Conservation (phyloP, 2,888 invertebrate species). For the Eupithecia tripunctaria region DNA sequence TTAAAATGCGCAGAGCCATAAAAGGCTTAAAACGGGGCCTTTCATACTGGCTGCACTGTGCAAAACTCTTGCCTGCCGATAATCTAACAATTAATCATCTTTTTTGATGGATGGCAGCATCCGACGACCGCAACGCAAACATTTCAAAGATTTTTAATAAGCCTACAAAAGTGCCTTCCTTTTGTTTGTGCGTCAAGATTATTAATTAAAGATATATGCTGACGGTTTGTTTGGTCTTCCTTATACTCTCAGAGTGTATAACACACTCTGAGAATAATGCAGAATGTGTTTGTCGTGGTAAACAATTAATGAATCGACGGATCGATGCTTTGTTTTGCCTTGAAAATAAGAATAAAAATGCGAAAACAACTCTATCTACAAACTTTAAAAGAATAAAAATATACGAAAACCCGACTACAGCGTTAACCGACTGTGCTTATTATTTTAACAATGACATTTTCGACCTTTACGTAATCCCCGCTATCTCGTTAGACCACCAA, state of each 20-base stretch:
- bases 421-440: too few species aligned
- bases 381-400: too few species aligned
- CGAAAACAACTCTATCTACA: too few species aligned
- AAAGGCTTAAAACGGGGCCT: neutral
- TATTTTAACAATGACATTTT: too few species aligned
- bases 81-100: constrained; percentile 48
- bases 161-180: constrained; percentile 33
- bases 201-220: neutral
- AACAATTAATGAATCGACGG: neutral
- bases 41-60: constrained; percentile 16
- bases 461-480: too few species aligned
- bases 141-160: constrained; percentile 47
- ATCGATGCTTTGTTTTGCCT: too few species aligned
- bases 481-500: too few species aligned
- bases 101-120: constrained; percentile 45
- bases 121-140: constrained; percentile 39
- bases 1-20: too few species aligned
- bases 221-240: neutral
- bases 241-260: neutral
- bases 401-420: too few species aligned
- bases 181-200: constrained; percentile 8
- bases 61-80: constrained; percentile 45
- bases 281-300: neutral
- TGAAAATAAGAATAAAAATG: too few species aligned
- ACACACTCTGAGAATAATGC: too few species aligned